Conservation (phyloP, 2,888 invertebrate species). For the Acanthosepion esculentum region DNA sequence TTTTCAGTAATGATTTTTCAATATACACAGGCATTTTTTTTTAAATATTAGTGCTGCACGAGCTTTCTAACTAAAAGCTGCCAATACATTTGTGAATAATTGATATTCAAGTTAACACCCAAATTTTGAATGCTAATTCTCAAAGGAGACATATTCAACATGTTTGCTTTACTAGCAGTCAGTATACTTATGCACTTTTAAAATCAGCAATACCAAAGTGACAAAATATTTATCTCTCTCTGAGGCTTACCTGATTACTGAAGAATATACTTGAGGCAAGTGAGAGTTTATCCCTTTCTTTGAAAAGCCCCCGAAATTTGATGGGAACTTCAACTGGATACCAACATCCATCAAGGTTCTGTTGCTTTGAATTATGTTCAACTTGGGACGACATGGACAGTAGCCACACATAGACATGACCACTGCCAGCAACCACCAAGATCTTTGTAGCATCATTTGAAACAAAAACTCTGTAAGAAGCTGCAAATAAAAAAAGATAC, state of each 20-base stretch:
- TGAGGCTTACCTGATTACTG: conserved; percentile 60
- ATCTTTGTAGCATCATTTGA: conserved; percentile 66
- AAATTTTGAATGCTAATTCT: too few species aligned
- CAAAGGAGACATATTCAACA: too few species aligned
- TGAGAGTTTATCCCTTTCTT: conserved; percentile 58
- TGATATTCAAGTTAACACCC: too few species aligned
- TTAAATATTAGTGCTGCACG: too few species aligned
- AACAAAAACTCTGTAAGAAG: conserved; percentile 55
- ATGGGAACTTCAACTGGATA: conserved; percentile 61
- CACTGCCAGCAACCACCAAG: conserved; percentile 61
- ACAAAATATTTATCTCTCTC: too few species aligned
- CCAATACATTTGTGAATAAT: too few species aligned
- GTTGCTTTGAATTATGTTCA: not conserved
- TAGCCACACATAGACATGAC: conserved; percentile 66
- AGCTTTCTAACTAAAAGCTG: too few species aligned
- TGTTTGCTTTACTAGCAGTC: too few species aligned
- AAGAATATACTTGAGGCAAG: conserved; percentile 63
- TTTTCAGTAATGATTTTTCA: too few species aligned
- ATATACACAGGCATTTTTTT: too few species aligned
- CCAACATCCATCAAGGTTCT: conserved; percentile 66
- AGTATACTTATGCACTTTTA: too few species aligned
- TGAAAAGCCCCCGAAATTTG: conserved; percentile 60
- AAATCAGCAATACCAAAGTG: too few species aligned
- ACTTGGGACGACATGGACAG: not conserved
- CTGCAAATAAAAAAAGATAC: not conserved